A percentile compares a stretch with the other conserved stretches of the same genome.
Evolutionary conservation across 2,113 vertebrate species (phyloP).

Genomic region (Chaetorhynchus papuensis): DNA sequence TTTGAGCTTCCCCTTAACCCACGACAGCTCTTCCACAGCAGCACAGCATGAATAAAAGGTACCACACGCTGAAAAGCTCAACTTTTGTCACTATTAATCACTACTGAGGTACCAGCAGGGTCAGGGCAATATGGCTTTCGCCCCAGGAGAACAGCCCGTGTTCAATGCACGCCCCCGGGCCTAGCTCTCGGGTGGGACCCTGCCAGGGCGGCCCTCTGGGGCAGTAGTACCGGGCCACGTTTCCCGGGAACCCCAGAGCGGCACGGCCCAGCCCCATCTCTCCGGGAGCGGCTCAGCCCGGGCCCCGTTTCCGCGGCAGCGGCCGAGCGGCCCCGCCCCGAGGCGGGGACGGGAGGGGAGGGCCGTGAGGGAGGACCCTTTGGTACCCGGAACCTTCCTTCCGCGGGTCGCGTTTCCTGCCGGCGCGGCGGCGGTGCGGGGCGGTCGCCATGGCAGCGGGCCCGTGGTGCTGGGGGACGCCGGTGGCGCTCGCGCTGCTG

Average conservation of each 20-base stretch:
- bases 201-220: not conserved
- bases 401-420: not conserved
- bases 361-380: not conserved
- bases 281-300: not conserved
- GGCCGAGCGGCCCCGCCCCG: not conserved
- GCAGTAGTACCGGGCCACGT: not conserved
- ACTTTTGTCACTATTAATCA: not conserved
- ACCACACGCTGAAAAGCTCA: not conserved
- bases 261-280: not conserved
- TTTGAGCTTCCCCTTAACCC: not conserved
- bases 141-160: not conserved
- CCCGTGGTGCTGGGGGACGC: not conserved
- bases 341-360: not conserved
- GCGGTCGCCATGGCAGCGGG: not conserved
- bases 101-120: not conserved
- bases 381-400: constrained; percentile 28
- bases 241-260: not conserved
- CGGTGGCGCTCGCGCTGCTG: not conserved
- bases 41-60: not conserved
- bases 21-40: not conserved
- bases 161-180: not conserved
- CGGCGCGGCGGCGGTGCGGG: not conserved
- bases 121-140: not conserved
- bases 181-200: not conserved
- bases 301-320: not conserved